Evolutionary conservation across 2,888 invertebrate species (phyloP).

Genomic region (Zelleria hepariella): DNA sequence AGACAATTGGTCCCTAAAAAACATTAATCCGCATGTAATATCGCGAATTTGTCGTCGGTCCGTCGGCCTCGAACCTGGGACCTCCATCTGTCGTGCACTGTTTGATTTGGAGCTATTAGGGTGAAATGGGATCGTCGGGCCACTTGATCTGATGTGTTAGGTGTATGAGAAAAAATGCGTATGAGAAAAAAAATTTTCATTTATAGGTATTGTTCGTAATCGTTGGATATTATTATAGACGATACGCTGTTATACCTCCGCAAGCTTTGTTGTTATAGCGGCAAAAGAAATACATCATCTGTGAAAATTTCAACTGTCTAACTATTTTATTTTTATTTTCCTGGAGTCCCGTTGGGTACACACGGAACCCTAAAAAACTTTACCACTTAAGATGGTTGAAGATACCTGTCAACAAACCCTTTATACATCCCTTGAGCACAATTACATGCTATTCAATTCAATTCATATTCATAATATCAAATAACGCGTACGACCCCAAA

Average conservation of each 20-base stretch:
- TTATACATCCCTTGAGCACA: not conserved
- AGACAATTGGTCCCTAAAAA: conserved; percentile 73
- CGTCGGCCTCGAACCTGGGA: conserved; percentile 34
- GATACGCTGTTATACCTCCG: no score
- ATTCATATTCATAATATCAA: not conserved
- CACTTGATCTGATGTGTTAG: conserved; percentile 31
- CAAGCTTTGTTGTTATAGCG: no score
- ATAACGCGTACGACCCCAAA: not conserved
- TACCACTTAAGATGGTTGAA: no score
- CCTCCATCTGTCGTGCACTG: conserved; percentile 58
- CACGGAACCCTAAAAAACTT: no score
- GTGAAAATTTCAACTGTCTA: no score
- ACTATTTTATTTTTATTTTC: no score
- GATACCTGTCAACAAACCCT: no score
- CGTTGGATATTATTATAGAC: no score
- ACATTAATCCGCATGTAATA: conserved; percentile 72
- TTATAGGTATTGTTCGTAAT: no score
- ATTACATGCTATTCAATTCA: conserved; percentile 10
- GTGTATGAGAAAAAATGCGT: not conserved
- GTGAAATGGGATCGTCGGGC: conserved; percentile 20
- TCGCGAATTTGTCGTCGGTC: conserved; percentile 69
- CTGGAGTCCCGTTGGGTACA: no score
- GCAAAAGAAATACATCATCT: no score
- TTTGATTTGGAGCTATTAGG: conserved; percentile 61
- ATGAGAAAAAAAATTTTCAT: not conserved